Percentiles rank a stretch among this genome's conserved stretches.
Conservation (phyloP, 1,140 invertebrate species). For the Glossosoma conforme region DNA sequence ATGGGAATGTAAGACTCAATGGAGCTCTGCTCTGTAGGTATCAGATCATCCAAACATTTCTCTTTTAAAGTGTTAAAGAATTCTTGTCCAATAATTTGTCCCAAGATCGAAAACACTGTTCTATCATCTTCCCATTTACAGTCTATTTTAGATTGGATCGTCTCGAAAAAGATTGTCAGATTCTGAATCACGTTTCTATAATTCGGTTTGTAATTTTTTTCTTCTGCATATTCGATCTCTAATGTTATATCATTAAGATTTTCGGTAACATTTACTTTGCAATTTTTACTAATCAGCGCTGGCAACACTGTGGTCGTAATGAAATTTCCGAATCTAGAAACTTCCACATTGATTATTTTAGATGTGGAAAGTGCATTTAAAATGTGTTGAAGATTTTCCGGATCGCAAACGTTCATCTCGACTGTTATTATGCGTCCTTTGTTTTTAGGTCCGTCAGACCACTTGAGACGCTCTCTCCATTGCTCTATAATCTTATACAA, state of each 20-base stretch:
- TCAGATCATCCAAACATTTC: slow-evolving; percentile 16
- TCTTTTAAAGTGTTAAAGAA: slow-evolving; percentile 20
- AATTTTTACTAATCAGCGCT: slow-evolving; percentile 8
- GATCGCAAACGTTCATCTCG: slow-evolving; percentile 19
- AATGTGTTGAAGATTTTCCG: slow-evolving; percentile 24
- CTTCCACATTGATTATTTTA: slow-evolving; percentile 19
- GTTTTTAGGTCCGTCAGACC: slow-evolving; percentile 7
- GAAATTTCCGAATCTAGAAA: slow-evolving; percentile 21
- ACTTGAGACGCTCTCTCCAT: slow-evolving; percentile 19
- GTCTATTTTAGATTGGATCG: slow-evolving; percentile 19
- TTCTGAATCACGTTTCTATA: slow-evolving; percentile 23
- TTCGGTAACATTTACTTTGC: slow-evolving; percentile 9
- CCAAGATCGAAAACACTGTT: slow-evolving; percentile 35
- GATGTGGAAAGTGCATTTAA: slow-evolving; percentile 21
- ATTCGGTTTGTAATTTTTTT: slow-evolving; percentile 1
- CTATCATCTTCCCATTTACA: slow-evolving; percentile 35
- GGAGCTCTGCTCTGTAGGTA: slow-evolving; percentile 7
- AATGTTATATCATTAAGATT: slow-evolving; percentile 10
- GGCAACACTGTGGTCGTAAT: slow-evolving; percentile 14
- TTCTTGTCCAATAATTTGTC: slow-evolving; percentile 32
- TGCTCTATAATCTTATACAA: slow-evolving; percentile 17
- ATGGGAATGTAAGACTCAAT: slow-evolving; percentile 24
- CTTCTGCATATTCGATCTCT: slow-evolving; percentile 12
- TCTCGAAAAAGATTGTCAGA: slow-evolving; percentile 21
- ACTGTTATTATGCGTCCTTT: slow-evolving; percentile 5